Conservation (phyloP, 2,797 vertebrate species). For the Mus caroli region DNA sequence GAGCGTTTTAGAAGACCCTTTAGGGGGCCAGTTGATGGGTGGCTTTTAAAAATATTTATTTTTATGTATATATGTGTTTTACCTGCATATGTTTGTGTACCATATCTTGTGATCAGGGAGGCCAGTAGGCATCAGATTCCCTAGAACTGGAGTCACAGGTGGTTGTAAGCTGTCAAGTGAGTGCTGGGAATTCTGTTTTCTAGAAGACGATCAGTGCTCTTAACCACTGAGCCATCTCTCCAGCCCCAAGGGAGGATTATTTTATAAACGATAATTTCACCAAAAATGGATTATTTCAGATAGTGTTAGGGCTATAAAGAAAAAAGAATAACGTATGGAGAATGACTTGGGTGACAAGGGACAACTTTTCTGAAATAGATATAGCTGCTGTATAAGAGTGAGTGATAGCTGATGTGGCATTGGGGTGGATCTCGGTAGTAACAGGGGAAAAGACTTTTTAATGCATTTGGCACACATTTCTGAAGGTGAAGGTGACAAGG, state of each 20-base stretch:
- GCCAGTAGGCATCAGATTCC: background rate
- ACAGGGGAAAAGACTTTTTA: background rate
- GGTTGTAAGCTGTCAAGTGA: no score
- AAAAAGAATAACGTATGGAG: background rate
- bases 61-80: background rate
- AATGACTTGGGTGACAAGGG: background rate
- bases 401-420: background rate
- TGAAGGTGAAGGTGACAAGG: background rate
- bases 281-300: background rate
- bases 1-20: background rate
- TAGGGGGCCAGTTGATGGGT: background rate
- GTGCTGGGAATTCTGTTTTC: background rate
- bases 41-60: background rate
- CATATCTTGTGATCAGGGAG: background rate
- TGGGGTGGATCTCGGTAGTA: background rate
- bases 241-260: background rate
- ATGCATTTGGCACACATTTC: no score
- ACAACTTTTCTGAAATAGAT: background rate
- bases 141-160: background rate
- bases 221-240: background rate
- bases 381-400: accelerated
- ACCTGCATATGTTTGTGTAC: background rate
- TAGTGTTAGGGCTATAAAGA: background rate
- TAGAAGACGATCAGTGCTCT: background rate
- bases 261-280: background rate